Base-by-base conservation (phyloP, 2,797 vertebrate genomes). In the Rhinoraja longicauda region DNA sequence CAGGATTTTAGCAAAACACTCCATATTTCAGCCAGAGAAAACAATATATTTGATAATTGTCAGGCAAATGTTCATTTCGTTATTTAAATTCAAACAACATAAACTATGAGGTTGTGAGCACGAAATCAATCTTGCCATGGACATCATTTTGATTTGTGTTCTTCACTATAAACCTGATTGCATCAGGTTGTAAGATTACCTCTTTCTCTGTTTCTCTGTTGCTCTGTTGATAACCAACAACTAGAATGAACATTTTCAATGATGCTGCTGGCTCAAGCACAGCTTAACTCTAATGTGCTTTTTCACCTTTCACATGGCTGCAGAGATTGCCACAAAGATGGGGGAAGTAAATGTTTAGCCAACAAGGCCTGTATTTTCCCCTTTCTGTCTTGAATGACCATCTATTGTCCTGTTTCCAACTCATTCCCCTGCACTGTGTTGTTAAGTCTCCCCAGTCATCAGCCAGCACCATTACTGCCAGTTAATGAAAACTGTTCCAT, bases 131-230 rank as follows among this genome's bases (percentile, higher is more conserved):
- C 26, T 73, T 45, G 1, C 36, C 39, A 13, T 53, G 64, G 21
- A 91, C 32, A 72, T 45, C 45, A 62, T 70, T 90, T 90, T 67
- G 90, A 73, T 29, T 73, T 91, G 39, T 91, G 70, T 70, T 39
- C n/a, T 70, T 90, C 64, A 21, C n/a, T 70, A 36, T 70, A 73
- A n/a, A 4, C 29, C 90, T 73, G 90, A 91, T 91, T 24, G 90
- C 45, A 73, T 73, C 90, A 29, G 36, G 21, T 73, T 73, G 90
- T 72, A 73, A 29, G 67, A 73, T 91, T 45, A 91, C 67, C 39
- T 91, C 21, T 39, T 45, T 73, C 45, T 53, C 36, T 91, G 90
- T 39, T 45, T 73, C 45, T 53, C 36, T 91, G 90, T 91, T 53
- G 45, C 72, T 26, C 67, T 45, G 67, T 53, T 15, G 39, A 36